These are phyloP conservation scores for Ibidorhyncha struthersii DNA, from an alignment of 2,113 vertebrate species.

Conservation along the genomic window DNA sequence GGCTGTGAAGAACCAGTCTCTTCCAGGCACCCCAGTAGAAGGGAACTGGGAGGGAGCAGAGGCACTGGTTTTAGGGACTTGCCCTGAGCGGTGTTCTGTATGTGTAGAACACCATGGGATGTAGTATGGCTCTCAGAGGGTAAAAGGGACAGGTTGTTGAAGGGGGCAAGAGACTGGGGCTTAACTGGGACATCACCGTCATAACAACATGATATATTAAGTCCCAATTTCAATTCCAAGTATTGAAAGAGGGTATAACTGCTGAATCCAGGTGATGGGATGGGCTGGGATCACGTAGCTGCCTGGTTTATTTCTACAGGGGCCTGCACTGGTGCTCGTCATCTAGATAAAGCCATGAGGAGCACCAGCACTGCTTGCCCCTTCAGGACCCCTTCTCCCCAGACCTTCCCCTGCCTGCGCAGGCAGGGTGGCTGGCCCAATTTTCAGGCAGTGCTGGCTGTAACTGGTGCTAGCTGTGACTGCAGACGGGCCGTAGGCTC, in stretches of 20 bases:
- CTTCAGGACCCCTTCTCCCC: neutral
- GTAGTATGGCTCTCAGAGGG: neutral
- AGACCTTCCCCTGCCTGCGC: rapidly evolving
- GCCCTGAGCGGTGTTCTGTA: neutral
- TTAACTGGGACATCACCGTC: neutral
- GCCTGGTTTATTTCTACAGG: neutral
- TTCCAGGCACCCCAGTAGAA: neutral
- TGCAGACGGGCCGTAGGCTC: neutral
- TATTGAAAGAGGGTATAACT: neutral
- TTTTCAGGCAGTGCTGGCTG: neutral
- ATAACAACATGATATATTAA: neutral
- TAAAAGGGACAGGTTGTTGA: neutral
- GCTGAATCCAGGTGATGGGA: neutral
- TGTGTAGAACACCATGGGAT: neutral
- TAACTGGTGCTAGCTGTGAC: neutral
- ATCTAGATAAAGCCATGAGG: neutral
- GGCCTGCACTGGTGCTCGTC: neutral
- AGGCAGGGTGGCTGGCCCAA: neutral
- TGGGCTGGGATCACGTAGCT: neutral
- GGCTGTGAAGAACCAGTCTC: neutral
- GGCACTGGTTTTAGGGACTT: neutral
- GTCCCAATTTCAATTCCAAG: neutral
- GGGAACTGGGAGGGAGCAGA: neutral
- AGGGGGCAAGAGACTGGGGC: neutral
- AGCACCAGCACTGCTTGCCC: neutral